Evolutionary conservation across 2,888 invertebrate genomes (phyloP), one percentile per base, ranked within the genome.

Genomic region (Salticus scenicus): DNA sequence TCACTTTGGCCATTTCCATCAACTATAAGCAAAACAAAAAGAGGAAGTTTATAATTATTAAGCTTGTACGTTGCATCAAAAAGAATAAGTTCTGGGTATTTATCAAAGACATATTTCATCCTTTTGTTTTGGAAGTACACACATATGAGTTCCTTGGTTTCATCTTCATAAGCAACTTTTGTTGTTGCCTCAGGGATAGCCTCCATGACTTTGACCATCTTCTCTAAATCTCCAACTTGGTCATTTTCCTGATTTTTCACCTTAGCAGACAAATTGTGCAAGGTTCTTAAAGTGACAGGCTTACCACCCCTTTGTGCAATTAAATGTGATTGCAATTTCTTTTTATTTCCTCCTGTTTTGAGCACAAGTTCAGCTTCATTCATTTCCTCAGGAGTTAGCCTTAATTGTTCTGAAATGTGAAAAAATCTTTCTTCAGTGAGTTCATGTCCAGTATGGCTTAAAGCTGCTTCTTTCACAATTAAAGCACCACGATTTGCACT

Each of bases 31-130:
- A 69, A 69, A 30, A 69, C 31, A 30, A 69, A 69, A 14, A 69
- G 33, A 14, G 69, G 69, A 10, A 69, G 24, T 5, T 69, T 69
- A 30, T 69, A 69, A 69, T 33, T 33, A 33, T 69, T 69, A 14
- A 69, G 33, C n/a, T 69, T 69, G 24, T 69, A 69, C 20, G 70
- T 70, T 14, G n/a, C 70, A 24, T 70, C 70, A 70, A 70, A 70
- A 41, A 70, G 30, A 4, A 70, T 24, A 24, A 70, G 37, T 70
- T 70, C 37, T 0, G 70, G 70, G 33, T 20, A 70, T 70, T 70
- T 70, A 5, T 41, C 42, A 1, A 70, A 70, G 0, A 37, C 0
- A 0, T 0, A 20, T 37, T 20, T 4, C 70, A 70, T 70, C 41
- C 70, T 70, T 10, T 31, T 4, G 41, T 70, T 41, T 24, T 70